These are phyloP conservation scores for Atta texana DNA, from an alignment of 1,140 invertebrate genomes.

Conservation along the genomic window DNA sequence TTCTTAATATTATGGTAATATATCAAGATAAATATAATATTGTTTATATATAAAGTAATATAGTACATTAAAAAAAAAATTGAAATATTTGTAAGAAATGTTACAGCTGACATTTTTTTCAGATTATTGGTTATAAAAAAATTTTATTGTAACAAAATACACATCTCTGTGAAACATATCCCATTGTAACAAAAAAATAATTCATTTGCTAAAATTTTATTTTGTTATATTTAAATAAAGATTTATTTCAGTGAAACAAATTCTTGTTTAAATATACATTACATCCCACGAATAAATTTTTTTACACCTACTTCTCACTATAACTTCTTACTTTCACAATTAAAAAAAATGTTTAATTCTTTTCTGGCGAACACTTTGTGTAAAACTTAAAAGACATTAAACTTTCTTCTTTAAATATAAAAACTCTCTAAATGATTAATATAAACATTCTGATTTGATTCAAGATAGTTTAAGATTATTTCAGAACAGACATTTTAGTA, in stretches of 20 bases:
- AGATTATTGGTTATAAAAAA: too few relatives aligned
- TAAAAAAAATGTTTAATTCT: not conserved
- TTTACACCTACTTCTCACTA: too few relatives aligned
- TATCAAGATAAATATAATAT: not conserved
- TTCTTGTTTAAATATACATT: too few relatives aligned
- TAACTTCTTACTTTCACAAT: not conserved
- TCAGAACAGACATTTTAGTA: not conserved
- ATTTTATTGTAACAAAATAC: too few relatives aligned
- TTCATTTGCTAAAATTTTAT: too few relatives aligned
- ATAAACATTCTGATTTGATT: not conserved
- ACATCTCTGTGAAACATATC: too few relatives aligned
- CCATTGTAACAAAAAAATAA: too few relatives aligned
- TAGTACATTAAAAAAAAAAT: not conserved
- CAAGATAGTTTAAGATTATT: not conserved
- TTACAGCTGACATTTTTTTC: too few relatives aligned
- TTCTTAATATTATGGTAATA: not conserved
- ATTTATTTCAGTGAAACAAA: too few relatives aligned
- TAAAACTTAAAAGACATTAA: not conserved
- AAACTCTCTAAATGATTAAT: conserved; percentile 1
- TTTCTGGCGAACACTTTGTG: not conserved
- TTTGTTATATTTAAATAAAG: too few relatives aligned
- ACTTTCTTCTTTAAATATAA: not conserved
- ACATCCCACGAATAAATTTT: too few relatives aligned
- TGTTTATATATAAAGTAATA: not conserved
- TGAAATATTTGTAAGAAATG: too few relatives aligned